Evolutionary conservation across 2,113 vertebrate species (phyloP).

Genomic region (Ancistrus triradiatus): DNA sequence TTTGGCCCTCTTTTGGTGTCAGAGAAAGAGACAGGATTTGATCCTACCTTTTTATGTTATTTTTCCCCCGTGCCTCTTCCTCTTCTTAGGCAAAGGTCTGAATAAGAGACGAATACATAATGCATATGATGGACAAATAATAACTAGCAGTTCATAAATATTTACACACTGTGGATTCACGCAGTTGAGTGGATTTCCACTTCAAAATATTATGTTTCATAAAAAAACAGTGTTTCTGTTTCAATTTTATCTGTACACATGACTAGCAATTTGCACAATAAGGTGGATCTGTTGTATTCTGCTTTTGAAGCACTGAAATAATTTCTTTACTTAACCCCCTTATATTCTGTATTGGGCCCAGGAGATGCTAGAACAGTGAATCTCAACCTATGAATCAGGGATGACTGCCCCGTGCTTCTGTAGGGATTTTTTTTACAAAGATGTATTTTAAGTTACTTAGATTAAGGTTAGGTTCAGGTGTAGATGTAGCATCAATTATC

Average conservation of each 20-base stretch:
- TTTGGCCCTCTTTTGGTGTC: constrained; percentile 61
- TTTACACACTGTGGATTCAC: constrained; percentile 59
- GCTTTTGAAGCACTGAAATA: constrained; percentile 1
- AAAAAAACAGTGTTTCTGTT: constrained; percentile 51
- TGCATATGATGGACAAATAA: constrained; percentile 59
- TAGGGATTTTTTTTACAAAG: too few species aligned
- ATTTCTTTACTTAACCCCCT: too few species aligned
- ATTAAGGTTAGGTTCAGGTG: too few species aligned
- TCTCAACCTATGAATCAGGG: too few species aligned
- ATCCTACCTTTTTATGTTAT: constrained; percentile 52
- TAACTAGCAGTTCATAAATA: constrained; percentile 68
- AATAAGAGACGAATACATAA: constrained; percentile 62
- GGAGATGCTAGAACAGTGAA: too few species aligned
- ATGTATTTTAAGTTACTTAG: too few species aligned
- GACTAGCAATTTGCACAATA: constrained; percentile 44
- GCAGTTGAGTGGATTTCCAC: constrained; percentile 68
- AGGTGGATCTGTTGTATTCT: constrained; percentile 33
- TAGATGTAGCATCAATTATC: too few species aligned
- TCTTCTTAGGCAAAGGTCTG: constrained; percentile 54
- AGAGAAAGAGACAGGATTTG: constrained; percentile 52
- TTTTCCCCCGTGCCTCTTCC: constrained; percentile 34
- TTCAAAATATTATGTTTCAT: constrained; percentile 64
- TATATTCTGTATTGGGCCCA: too few species aligned
- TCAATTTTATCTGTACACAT: constrained; percentile 50
- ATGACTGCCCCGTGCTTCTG: too few species aligned